These are phyloP conservation scores for Melieria omissa DNA, from an alignment of 2,888 invertebrate genomes.

Conservation along the genomic window DNA sequence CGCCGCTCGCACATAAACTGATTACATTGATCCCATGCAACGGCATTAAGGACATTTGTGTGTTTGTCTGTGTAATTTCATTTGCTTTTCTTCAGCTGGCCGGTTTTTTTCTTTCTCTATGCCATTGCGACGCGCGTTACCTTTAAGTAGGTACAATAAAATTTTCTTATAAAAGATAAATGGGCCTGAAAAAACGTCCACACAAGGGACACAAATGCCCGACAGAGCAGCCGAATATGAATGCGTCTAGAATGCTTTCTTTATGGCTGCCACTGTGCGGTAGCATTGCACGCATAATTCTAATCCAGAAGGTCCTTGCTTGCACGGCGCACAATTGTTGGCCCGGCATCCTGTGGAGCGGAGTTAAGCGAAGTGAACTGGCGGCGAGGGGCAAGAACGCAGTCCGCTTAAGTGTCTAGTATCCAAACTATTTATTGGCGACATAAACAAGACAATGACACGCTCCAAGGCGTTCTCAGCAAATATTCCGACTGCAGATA, in stretches of 20 bases:
- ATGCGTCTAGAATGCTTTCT: constrained; percentile 41
- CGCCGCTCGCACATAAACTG: constrained; percentile 11
- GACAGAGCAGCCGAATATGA: constrained; percentile 31
- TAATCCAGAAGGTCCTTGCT: constrained; percentile 41
- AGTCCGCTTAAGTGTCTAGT: constrained; percentile 1
- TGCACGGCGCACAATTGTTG: no score
- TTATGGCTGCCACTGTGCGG: constrained; percentile 1
- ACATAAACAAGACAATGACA: constrained; percentile 25
- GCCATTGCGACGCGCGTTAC: constrained; percentile 33
- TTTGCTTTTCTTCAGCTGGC: not conserved
- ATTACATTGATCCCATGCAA: constrained; percentile 26
- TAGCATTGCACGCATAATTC: constrained; percentile 48
- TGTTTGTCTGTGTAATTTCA: not conserved
- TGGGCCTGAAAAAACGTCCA: constrained; percentile 30
- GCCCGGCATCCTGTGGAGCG: no score
- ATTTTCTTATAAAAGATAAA: constrained; percentile 44
- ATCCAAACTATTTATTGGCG: constrained; percentile 35
- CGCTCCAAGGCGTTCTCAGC: not conserved
- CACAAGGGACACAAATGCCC: constrained; percentile 3
- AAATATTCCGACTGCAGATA: not conserved
- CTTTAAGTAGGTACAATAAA: constrained; percentile 43
- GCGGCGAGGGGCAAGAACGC: constrained; percentile 4
- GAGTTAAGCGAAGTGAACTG: no score
- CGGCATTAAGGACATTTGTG: not conserved
- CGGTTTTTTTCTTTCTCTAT: not conserved